phyloP scores from a whole-genome alignment of 2,113 vertebrate genomes.

The Alces alces region DNA sequence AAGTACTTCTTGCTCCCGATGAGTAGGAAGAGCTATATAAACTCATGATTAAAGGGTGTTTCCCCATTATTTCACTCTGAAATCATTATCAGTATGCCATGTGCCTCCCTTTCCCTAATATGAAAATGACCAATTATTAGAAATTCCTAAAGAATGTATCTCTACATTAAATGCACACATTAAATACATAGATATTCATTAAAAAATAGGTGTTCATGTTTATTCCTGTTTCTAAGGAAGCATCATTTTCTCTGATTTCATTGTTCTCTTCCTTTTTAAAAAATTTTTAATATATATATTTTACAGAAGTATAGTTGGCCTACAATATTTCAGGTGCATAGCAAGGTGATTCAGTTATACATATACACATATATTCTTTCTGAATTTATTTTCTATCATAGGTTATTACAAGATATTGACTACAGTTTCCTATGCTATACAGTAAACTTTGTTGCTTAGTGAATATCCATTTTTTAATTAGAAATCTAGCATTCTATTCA shows the following conservation, averaged over 20 bases:
- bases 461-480: background rate
- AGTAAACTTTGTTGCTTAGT: background rate
- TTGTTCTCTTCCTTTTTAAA: background rate
- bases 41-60: background rate
- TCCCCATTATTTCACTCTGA: background rate
- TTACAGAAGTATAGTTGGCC: background rate
- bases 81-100: background rate
- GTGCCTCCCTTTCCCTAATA: background rate
- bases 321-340: background rate
- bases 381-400: background rate
- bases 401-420: background rate
- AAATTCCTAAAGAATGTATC: background rate
- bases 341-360: background rate
- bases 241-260: background rate
- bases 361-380: background rate
- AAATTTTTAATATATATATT: background rate
- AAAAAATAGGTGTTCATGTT: background rate
- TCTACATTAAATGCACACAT: background rate
- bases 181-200: background rate
- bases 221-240: background rate
- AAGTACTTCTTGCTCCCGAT: background rate
- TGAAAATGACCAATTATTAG: background rate
- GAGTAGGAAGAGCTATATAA: background rate
- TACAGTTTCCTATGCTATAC: background rate
- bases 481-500: background rate